Evolutionary conservation across 1,140 invertebrate species (phyloP).

Genomic region (Drosophila carrolli): DNA sequence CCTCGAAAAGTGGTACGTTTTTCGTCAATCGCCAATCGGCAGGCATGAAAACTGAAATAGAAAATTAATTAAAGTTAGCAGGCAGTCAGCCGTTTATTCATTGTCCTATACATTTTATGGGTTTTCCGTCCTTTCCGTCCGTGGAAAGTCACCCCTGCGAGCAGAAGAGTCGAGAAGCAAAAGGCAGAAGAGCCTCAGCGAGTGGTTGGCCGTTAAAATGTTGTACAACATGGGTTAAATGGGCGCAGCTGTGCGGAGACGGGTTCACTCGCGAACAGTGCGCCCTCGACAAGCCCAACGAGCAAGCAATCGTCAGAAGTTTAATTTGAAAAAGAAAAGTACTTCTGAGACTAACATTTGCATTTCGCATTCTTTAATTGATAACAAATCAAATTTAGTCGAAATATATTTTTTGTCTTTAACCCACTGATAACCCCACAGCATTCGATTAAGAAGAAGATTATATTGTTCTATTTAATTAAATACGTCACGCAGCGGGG

Average conservation of each 20-base stretch:
- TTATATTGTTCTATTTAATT: no score
- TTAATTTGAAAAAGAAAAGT: no score
- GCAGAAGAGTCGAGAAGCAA: conserved; percentile 2
- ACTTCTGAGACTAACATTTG: no score
- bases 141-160: conserved; percentile 43
- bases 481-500: no score
- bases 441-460: no score
- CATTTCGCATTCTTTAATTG: no score
- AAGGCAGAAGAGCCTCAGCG: conserved; percentile 13
- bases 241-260: conserved; percentile 38
- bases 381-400: no score
- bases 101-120: conserved; percentile 41
- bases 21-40: conserved; percentile 25
- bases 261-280: conserved; percentile 21
- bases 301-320: neutral
- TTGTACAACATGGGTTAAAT: conserved; percentile 52
- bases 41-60: conserved; percentile 41
- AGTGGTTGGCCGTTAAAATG: conserved; percentile 47
- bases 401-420: no score
- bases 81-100: conserved; percentile 46
- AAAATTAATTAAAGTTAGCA: conserved; percentile 51
- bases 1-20: conserved; percentile 8
- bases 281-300: neutral
- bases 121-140: conserved; percentile 15
- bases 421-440: no score